These are phyloP conservation scores for Misgurnus anguillicaudatus DNA, from an alignment of 2,113 vertebrate species.

Conservation along the genomic window DNA sequence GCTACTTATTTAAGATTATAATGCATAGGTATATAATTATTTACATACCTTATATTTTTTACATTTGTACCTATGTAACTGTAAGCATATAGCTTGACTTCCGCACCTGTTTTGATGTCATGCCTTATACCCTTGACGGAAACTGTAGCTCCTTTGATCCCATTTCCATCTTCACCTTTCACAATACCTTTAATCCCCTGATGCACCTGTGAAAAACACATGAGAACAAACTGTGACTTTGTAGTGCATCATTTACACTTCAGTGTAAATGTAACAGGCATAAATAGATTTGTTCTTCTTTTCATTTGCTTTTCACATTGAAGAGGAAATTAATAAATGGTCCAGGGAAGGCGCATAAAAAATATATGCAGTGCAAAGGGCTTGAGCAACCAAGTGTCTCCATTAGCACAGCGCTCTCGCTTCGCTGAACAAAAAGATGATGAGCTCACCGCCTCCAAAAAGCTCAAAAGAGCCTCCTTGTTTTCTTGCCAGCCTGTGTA, in stretches of 20 bases:
- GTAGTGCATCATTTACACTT: constrained; percentile 4
- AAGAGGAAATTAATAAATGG: not conserved
- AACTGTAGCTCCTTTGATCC: constrained; percentile 85
- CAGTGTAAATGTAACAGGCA: not conserved
- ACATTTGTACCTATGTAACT: not conserved
- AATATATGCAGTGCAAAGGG: not conserved
- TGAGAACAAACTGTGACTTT: not conserved
- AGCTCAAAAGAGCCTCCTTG: constrained; percentile 85
- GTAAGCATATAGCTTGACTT: not conserved
- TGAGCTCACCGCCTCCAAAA: constrained; percentile 83
- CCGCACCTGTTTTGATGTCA: constrained; percentile 84
- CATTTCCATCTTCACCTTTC: constrained; percentile 83
- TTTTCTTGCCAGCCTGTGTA: constrained; percentile 87
- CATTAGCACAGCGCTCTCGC: not conserved
- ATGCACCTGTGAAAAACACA: constrained; percentile 79
- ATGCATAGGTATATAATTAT: too few species aligned
- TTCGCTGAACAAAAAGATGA: not conserved
- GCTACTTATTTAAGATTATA: not conserved
- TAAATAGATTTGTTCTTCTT: not conserved
- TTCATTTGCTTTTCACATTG: not conserved
- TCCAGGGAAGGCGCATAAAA: not conserved
- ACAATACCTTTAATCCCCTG: constrained; percentile 92
- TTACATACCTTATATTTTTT: too few species aligned
- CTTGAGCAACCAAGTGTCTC: not conserved
- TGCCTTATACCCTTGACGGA: constrained; percentile 89